Conservation (phyloP, 2,797 vertebrate genomes). For the Fundulus diaphanus region DNA sequence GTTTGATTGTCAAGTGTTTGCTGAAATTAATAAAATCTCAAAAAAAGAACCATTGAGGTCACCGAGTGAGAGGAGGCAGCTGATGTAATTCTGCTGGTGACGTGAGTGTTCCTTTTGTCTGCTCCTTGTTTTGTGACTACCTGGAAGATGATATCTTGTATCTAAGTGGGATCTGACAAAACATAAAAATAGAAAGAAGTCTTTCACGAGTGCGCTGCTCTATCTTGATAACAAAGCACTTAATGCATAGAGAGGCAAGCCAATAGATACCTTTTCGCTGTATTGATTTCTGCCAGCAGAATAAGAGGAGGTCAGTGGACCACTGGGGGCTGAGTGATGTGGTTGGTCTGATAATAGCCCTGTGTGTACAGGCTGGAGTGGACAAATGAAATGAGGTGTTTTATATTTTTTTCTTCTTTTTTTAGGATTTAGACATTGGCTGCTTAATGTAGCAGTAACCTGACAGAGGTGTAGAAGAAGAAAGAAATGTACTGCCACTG, state of each 20-base stretch:
- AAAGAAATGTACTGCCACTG: background rate
- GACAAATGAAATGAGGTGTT: slow-evolving; percentile 5
- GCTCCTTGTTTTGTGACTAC: slow-evolving; percentile 5
- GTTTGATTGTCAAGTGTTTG: slow-evolving; percentile 9
- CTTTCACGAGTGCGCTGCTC: slow-evolving; percentile 5
- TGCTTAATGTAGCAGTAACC: background rate
- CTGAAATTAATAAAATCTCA: slow-evolving; percentile 3
- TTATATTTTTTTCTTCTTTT: background rate
- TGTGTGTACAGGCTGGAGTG: background rate
- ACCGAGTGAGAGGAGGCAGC: background rate
- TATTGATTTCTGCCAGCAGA: slow-evolving; percentile 13
- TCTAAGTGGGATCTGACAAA: slow-evolving; percentile 1
- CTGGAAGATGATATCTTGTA: slow-evolving; percentile 1
- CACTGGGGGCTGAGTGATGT: background rate
- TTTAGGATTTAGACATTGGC: background rate
- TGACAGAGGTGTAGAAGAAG: background rate
- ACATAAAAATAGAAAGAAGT: background rate
- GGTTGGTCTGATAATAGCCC: slow-evolving; percentile 3
- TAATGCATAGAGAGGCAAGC: slow-evolving; percentile 7
- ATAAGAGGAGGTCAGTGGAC: slow-evolving; percentile 3
- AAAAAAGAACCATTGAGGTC: background rate
- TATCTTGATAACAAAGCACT: slow-evolving; percentile 11
- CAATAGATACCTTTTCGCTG: background rate
- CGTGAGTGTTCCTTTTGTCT: background rate
- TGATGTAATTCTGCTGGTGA: background rate